These are phyloP conservation scores for Coelinius sp. DNA, from an alignment of 2,888 invertebrate species.

Conservation along the genomic window DNA sequence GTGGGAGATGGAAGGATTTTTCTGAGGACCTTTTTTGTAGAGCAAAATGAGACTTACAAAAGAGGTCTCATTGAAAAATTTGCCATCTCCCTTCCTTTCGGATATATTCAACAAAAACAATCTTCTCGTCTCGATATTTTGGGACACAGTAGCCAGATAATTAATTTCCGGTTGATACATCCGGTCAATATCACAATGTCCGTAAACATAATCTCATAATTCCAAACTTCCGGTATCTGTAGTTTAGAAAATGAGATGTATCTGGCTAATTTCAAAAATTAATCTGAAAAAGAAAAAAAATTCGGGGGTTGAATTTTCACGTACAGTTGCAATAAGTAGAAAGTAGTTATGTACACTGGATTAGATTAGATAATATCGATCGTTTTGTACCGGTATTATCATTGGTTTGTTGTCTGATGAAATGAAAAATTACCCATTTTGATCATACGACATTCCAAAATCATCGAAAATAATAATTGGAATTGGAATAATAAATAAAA, in stretches of 20 bases:
- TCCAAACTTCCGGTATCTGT: not conserved
- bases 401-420: slow-evolving; percentile 12
- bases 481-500: no score
- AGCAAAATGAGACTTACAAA: no score
- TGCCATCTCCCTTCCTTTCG: no score
- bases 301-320: not conserved
- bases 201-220: not conserved
- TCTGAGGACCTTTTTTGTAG: no score
- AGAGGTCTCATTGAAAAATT: no score
- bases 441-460: no score
- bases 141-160: no score
- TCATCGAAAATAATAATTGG: no score
- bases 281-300: not conserved
- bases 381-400: not conserved
- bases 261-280: not conserved
- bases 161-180: slow-evolving; percentile 37
- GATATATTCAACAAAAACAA: no score
- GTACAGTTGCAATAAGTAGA: not conserved
- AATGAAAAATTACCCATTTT: no score
- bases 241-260: not conserved
- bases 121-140: no score
- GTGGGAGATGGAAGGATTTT: no score
- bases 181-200: slow-evolving; percentile 2
- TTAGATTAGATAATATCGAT: not conserved
- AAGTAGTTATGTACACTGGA: not conserved